These are phyloP conservation scores for Ahaetulla prasina DNA, from an alignment of 2,113 vertebrate genomes.

Conservation along the genomic window DNA sequence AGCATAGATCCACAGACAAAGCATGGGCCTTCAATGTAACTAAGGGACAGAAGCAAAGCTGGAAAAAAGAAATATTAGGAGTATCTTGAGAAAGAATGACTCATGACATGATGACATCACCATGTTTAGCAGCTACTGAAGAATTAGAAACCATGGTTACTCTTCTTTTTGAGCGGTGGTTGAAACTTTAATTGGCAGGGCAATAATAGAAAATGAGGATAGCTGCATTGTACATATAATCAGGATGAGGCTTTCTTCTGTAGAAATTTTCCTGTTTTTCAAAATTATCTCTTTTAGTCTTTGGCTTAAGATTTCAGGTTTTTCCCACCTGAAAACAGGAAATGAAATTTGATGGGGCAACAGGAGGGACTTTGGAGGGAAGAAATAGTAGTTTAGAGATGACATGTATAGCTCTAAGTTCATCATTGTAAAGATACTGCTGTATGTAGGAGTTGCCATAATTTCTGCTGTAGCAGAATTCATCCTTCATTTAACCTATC, in stretches of 20 bases:
- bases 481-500: not conserved
- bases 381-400: not conserved
- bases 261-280: not conserved
- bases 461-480: not conserved
- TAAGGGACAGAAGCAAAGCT: not conserved
- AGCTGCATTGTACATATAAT: not conserved
- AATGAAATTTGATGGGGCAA: not conserved
- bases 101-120: not conserved
- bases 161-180: not conserved
- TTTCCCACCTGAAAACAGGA: not conserved
- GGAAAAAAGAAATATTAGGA: not conserved
- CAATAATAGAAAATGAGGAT: not conserved
- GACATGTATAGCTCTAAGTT: not conserved
- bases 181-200: not conserved
- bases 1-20: not conserved
- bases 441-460: not conserved
- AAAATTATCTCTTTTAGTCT: not conserved
- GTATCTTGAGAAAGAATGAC: not conserved
- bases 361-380: not conserved
- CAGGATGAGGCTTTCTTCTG: not conserved
- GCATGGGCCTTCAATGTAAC: not conserved
- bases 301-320: not conserved
- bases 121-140: not conserved
- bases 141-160: not conserved
- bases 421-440: not conserved